phyloP scores from a whole-genome alignment of 2,797 vertebrate genomes.

The Megaceryle alcyon region DNA sequence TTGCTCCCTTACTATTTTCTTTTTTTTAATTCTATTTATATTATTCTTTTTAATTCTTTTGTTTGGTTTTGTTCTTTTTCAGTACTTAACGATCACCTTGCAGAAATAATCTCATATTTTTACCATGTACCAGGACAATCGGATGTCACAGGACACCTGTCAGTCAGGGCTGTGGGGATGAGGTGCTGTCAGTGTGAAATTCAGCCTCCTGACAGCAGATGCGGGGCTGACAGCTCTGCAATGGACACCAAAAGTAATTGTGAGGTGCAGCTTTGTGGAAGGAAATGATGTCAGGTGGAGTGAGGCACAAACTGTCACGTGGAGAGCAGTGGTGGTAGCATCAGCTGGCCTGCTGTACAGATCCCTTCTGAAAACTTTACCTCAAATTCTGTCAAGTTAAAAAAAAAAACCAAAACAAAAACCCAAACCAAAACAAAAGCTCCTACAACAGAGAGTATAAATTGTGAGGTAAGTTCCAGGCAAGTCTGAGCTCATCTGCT shows the following conservation, averaged over 20 bases:
- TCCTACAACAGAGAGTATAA: background rate
- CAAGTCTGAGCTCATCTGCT: constrained; percentile 5
- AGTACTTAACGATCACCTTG: background rate
- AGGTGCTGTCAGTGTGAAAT: constrained; percentile 35
- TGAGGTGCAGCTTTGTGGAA: constrained; percentile 45
- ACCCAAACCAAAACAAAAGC: no score
- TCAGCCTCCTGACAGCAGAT: constrained; percentile 59
- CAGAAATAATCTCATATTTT: background rate
- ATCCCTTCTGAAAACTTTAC: background rate
- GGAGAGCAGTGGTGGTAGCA: rapidly evolving
- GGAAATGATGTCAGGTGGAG: constrained; percentile 17
- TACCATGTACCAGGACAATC: background rate
- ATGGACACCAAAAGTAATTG: constrained; percentile 59
- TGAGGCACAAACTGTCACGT: background rate
- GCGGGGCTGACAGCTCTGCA: constrained; percentile 27
- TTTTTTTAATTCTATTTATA: background rate
- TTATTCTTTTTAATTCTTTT: background rate
- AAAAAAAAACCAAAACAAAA: no score
- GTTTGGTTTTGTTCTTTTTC: background rate
- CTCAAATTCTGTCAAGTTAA: background rate
- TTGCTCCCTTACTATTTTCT: background rate
- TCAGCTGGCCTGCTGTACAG: background rate
- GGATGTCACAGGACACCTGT: constrained; percentile 2
- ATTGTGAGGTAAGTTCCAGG: background rate
- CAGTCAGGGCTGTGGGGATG: constrained; percentile 3